phyloP scores from a whole-genome alignment of 2,113 vertebrate genomes.

The Charina bottae region DNA sequence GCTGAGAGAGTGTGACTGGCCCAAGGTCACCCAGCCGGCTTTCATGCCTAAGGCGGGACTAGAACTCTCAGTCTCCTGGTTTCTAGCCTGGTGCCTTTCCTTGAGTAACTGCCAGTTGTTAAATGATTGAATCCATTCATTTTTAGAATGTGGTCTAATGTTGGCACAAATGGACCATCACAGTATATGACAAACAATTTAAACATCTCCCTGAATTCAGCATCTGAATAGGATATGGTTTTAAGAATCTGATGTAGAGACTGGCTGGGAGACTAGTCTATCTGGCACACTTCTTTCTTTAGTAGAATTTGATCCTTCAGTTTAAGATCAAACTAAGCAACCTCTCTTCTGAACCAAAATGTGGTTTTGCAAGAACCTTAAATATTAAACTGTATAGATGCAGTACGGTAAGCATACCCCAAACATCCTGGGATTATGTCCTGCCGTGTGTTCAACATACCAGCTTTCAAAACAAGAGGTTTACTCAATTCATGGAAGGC shows the following conservation, averaged over 20 bases:
- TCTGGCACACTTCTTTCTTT: neutral
- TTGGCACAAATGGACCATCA: neutral
- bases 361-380: neutral
- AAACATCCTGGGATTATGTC: neutral
- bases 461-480: neutral
- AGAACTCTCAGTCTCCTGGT: too few species aligned
- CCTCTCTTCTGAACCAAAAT: neutral
- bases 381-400: neutral
- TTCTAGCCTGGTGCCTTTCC: too few species aligned
- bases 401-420: neutral
- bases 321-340: neutral
- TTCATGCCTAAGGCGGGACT: too few species aligned
- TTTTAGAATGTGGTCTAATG: neutral
- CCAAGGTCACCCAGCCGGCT: too few species aligned
- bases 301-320: neutral
- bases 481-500: neutral
- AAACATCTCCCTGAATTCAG: neutral
- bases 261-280: neutral
- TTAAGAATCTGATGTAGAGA: neutral
- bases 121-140: neutral
- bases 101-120: neutral
- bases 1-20: too few species aligned
- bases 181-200: neutral
- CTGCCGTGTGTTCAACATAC: neutral
- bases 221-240: neutral